Conservation (phyloP, 2,888 invertebrate genomes). For the Sinhomidia bicolor region DNA sequence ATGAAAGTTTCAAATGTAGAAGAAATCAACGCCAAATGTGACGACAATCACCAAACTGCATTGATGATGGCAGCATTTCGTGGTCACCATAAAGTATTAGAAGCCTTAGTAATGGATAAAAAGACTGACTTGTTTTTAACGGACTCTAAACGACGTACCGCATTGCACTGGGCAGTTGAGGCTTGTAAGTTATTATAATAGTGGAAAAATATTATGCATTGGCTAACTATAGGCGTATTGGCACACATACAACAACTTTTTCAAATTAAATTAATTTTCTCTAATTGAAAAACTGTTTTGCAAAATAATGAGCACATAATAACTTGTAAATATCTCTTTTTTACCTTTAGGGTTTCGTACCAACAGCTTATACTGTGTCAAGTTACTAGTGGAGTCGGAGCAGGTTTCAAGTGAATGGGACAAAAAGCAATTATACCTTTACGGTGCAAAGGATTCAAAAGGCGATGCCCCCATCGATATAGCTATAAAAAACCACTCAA, state of each 20-base stretch:
- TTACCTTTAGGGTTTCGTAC: constrained; percentile 74
- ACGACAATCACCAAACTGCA: constrained; percentile 71
- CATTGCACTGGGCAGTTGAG: constrained; percentile 70
- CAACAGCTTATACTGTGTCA: constrained; percentile 68
- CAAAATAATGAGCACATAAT: too few species aligned
- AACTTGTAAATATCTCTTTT: too few species aligned
- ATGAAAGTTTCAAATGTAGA: constrained; percentile 60
- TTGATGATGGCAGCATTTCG: constrained; percentile 72
- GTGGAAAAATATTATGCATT: too few species aligned
- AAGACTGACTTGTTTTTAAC: constrained; percentile 70
- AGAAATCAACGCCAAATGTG: constrained; percentile 72
- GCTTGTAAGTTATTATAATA: constrained; percentile 68
- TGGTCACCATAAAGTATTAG: constrained; percentile 73
- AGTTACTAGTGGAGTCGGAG: constrained; percentile 67
- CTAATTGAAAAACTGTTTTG: too few species aligned
- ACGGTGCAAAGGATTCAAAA: constrained; percentile 63
- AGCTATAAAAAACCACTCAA: constrained; percentile 62
- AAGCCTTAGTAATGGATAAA: constrained; percentile 55
- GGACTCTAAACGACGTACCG: constrained; percentile 69
- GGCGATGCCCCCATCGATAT: constrained; percentile 73
- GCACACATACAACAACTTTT: too few species aligned
- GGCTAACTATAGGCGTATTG: too few species aligned
- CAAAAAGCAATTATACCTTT: constrained; percentile 60
- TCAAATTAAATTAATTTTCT: too few species aligned
- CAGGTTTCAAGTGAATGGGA: constrained; percentile 64